These are phyloP conservation scores for Budorcas taxicolor DNA, from an alignment of 2,113 vertebrate genomes.

Conservation along the genomic window DNA sequence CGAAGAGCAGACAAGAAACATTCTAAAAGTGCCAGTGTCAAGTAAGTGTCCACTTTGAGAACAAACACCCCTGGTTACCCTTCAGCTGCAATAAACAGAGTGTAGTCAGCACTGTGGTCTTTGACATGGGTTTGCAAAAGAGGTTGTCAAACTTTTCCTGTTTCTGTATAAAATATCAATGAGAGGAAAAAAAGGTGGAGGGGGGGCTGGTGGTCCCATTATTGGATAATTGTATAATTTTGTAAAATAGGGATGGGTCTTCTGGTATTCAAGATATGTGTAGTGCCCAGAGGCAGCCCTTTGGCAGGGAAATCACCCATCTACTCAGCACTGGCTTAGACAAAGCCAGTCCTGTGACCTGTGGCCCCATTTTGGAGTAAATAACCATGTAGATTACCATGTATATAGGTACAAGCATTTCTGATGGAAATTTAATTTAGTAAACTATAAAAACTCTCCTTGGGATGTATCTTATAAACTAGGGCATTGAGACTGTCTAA, in stretches of 20 bases:
- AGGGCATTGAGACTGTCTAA: constrained; percentile 68
- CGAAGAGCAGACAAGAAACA: neutral
- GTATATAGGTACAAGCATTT: constrained; percentile 56
- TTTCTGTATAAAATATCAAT: constrained; percentile 23
- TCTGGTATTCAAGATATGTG: neutral
- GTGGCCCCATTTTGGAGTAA: neutral
- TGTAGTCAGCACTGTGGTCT: constrained; percentile 42
- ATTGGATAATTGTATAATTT: neutral
- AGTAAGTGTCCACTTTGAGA: neutral
- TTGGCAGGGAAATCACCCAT: neutral
- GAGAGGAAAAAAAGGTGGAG: neutral
- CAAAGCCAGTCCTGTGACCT: constrained; percentile 8
- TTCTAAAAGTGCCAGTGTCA: constrained; percentile 35
- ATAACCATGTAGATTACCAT: neutral
- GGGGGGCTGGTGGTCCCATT: neutral
- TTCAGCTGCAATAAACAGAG: constrained; percentile 2
- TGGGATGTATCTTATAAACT: constrained; percentile 64
- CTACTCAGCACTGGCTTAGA: neutral
- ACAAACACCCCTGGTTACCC: neutral
- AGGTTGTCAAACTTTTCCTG: constrained; percentile 46
- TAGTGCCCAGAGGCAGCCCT: neutral
- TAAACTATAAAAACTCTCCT: constrained; percentile 59
- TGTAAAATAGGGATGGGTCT: neutral
- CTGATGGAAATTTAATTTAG: constrained; percentile 71
- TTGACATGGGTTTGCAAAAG: constrained; percentile 49